Base-by-base conservation (phyloP, 2,113 vertebrate species). In the Laterallus jamaicensis region DNA sequence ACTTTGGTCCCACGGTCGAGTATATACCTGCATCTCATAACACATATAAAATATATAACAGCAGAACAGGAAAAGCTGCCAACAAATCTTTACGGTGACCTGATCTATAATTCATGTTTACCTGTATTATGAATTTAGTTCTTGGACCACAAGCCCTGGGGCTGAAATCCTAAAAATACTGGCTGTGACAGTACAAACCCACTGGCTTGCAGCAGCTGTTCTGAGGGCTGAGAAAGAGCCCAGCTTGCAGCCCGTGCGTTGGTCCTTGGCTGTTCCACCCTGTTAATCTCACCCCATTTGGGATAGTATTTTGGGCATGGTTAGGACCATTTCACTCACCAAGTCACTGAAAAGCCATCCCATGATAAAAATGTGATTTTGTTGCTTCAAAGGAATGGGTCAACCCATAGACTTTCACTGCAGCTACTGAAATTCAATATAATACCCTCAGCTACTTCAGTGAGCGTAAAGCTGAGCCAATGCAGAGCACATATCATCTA, bases 261-360 rank as follows among this genome's bases (percentile, higher is more conserved):
- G 28, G 35, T 6, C 54, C 58, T 35, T 37, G 58, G 44, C 24
- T 8, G 0, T 37, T 60, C 39, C 59, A 42, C 7, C 0, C 2
- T 4, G 10, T 11, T 78, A 29, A 58, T 18, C 56, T 66, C 68
- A 63, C 35, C 39, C 86, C 42, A 18, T 21, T 44, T 29, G 17
- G 22, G 60, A 67, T 9, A 29, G 39, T 1, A 17, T 44, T 82
- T 92, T 0, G 4, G 44, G 52, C 31, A 44, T 54, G 26, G 22
- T 26, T 42, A 26, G 59, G 29, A 67, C 20, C 52, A 25, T 39
- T 82, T 49, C 59, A 42, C 47, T 70, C 40, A 47, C 44, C 44
- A 31, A 82, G 17, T 16, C 25, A 55, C 1, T 52, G 39, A 56
- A 64, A 90, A 94, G 54, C 25, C 40, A 89, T 8, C 37, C 37